Base-by-base conservation (phyloP, 2,113 vertebrate genomes). In the Dromas ardeola region DNA sequence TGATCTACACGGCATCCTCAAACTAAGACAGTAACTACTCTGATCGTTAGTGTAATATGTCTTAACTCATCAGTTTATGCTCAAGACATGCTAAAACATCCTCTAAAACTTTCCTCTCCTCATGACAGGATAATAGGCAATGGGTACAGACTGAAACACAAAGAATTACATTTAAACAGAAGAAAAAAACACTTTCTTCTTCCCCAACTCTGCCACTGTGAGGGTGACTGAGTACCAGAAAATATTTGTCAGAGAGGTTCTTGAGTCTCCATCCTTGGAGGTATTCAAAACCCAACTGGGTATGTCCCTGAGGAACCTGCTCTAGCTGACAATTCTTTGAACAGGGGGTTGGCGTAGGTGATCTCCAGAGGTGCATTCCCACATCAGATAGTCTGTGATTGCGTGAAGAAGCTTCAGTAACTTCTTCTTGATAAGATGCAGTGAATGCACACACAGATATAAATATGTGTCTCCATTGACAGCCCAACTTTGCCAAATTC, bases 191-290 rank as follows among this genome's bases (percentile, higher is more conserved):
- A 42, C 43, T 77, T 58, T 34, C 6, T 34, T 43, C 38, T 43
- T 43, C 17, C 17, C 4, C 9, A 0, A 5, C 5, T 6, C 3
- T 23, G 5, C 26, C 4, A 2, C 26, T 13, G 2, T 34, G 27
- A 45, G 22, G 26, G 27, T 59, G 43, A 38, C 32, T 82, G 32
- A 74, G 14, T 11, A 74, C 29, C 13, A 55, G 52, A 67, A 70
- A 34, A 69, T 5, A 2, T 63, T 49, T 9, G 14, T 7, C 18
- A 38, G 42, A 36, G 9, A n/a, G 16, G 10, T 26, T 78, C 6
- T 63, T 83, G 3, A 62, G 26, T 36, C 17, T 77, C 20, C 21
- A 19, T 56, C 30, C n/a, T 49, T 63, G 56, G 30, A 36, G 16
- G 14, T 47, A 26, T 20, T 40, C 66, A 43, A 74, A 59, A 10